Evolutionary conservation across 2,797 vertebrate species (phyloP), one percentile per base, ranked within the genome.

Genomic region (Squalus acanthias): DNA sequence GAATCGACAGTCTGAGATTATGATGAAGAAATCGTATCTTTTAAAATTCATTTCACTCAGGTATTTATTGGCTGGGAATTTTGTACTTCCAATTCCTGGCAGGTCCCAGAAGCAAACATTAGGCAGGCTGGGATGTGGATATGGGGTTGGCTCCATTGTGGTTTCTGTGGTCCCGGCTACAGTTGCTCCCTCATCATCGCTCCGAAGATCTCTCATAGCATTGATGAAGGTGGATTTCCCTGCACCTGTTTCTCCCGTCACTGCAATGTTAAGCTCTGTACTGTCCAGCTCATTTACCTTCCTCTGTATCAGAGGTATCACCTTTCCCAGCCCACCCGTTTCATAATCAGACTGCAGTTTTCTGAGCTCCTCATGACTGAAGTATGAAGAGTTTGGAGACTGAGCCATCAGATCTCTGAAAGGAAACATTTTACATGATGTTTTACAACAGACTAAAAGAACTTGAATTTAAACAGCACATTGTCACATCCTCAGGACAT

Each of bases 1-100:
- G 82, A 96, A 96, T 15, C 39, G 33, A 0, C 0, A 13, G 0
- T 0, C 0, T 22, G 1, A 0, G 22, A 96, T 4, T 0, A 96
- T 96, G 60, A 96, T 82, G 85, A 96, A 96, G 1, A 95, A 95
- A 95, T 96, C 96, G 5, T 96, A 96, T 26, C 0, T 50, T n/a
- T 22, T 10, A 29, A 96, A 96, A 0, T 96, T 17, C 8, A 96
- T 57, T 0, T 70, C 1, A 1, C 33, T 1, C 33, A 96, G 8
- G 13, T 96, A 96, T 13, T 91, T 1, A 0, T 20, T 0, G 5
- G 12, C 57, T 2, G 33, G 0, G 39, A 96, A 92, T 0, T 65
- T 3, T 88, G 0, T 0, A 4, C 79, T 95, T 88, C 69, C 60
- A 0, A 60, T 95, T 3, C 63, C 87, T 1, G 96, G 65, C 82